Evolutionary conservation across 2,888 invertebrate genomes (phyloP).

Genomic region (Trichogramma dendrolimi): DNA sequence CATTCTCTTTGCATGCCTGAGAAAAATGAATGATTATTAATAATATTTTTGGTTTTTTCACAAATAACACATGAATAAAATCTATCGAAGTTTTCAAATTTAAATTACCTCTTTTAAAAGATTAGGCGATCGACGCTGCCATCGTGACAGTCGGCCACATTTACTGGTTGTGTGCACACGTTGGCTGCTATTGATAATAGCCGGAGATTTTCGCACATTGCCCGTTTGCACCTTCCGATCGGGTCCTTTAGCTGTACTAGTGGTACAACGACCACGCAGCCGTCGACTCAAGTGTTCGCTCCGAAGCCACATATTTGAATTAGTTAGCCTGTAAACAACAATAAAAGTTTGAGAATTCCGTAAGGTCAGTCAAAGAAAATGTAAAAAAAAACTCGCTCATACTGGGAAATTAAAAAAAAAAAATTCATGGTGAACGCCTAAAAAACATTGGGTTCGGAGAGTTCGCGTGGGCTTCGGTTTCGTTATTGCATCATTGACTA

Average conservation of each 20-base stretch:
- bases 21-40: constrained; percentile 15
- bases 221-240: constrained; percentile 41
- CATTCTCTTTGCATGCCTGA: constrained; percentile 50
- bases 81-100: neutral
- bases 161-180: constrained; percentile 44
- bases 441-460: no score
- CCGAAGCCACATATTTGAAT: constrained; percentile 47
- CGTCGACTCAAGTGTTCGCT: constrained; percentile 49
- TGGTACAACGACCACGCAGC: constrained; percentile 46
- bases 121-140: constrained; percentile 45
- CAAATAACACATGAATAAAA: no score
- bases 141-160: constrained; percentile 46
- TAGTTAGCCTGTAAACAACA: constrained; percentile 33
- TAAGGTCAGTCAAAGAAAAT: no score
- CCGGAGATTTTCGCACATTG: constrained; percentile 43
- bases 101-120: constrained; percentile 45
- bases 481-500: constrained; percentile 16
- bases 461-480: no score
- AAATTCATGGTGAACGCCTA: no score
- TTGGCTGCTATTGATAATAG: constrained; percentile 43
- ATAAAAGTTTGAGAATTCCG: neutral
- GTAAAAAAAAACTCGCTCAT: no score
- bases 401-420: no score
- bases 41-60: no score
- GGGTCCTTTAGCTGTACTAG: constrained; percentile 38